Percentiles rank a stretch among this genome's conserved stretches.
Evolutionary conservation across 2,888 invertebrate species (phyloP).

Genomic region (Nasonia oneida): DNA sequence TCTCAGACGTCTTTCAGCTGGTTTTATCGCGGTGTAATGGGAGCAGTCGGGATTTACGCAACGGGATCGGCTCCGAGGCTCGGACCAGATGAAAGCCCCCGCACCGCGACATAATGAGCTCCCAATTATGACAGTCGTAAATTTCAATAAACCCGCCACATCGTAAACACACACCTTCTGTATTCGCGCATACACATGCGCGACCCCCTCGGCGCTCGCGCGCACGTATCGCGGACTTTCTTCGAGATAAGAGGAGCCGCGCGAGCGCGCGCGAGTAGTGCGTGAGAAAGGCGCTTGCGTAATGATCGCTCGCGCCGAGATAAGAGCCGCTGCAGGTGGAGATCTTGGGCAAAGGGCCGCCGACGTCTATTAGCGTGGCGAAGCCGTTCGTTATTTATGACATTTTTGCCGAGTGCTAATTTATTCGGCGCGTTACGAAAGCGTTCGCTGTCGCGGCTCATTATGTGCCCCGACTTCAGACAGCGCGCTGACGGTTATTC

Average conservation of each 20-base stretch:
- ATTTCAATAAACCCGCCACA: neutral
- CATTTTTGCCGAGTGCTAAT: too few species aligned
- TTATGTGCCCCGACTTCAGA: too few species aligned
- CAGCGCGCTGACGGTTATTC: too few species aligned
- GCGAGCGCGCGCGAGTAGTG: neutral
- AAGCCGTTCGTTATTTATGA: neutral
- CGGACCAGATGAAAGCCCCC: neutral
- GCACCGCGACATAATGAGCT: neutral
- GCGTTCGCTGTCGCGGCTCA: too few species aligned
- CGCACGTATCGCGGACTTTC: neutral
- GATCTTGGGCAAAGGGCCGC: constrained; percentile 38
- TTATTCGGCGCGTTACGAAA: too few species aligned
- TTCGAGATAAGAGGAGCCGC: neutral
- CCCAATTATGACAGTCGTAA: neutral
- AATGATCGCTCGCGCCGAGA: constrained; percentile 49
- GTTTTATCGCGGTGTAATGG: too few species aligned
- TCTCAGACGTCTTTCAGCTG: neutral
- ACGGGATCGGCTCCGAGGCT: too few species aligned
- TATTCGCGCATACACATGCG: neutral
- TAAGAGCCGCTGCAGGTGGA: constrained; percentile 48
- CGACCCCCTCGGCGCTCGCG: too few species aligned
- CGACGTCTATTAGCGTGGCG: too few species aligned
- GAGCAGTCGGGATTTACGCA: too few species aligned
- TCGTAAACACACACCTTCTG: too few species aligned
- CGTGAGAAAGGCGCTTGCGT: constrained; percentile 48